A percentile compares a stretch with the other conserved stretches of the same genome.
phyloP scores from a whole-genome alignment of 2,113 vertebrate species.

The Periophthalmodon schlosseri region DNA sequence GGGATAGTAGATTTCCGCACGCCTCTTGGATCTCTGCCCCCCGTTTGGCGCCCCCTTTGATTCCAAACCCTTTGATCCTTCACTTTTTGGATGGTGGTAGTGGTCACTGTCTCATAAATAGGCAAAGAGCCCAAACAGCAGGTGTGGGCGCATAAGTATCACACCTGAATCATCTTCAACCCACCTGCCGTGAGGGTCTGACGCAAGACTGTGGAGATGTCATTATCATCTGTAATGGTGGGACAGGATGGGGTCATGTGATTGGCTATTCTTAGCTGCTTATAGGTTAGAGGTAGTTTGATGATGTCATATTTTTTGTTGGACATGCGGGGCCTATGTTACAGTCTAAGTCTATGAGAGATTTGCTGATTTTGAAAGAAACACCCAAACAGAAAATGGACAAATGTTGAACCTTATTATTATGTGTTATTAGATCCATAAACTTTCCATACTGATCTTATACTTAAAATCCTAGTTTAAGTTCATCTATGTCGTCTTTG shows the following conservation, averaged over 20 bases:
- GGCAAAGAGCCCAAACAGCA: slow-evolving; percentile 54
- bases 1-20: slow-evolving; percentile 9
- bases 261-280: too few relatives aligned
- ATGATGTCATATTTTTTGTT: too few relatives aligned
- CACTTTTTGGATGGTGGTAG: slow-evolving; percentile 45
- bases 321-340: too few relatives aligned
- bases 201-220: slow-evolving; percentile 71
- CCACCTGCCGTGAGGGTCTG: slow-evolving; percentile 54
- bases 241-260: slow-evolving; percentile 12
- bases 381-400: background rate
- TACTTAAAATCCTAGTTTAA: too few relatives aligned
- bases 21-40: slow-evolving; percentile 35
- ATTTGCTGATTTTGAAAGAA: background rate
- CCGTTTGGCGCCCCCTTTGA: slow-evolving; percentile 52
- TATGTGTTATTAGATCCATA: background rate
- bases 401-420: background rate
- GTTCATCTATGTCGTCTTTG: too few relatives aligned
- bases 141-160: slow-evolving; percentile 61
- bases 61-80: slow-evolving; percentile 60
- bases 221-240: slow-evolving; percentile 62
- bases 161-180: slow-evolving; percentile 53
- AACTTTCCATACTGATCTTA: background rate
- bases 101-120: slow-evolving; percentile 65
- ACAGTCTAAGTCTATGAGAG: background rate
- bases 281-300: too few relatives aligned